These are phyloP conservation scores for Nibea albiflora DNA, from an alignment of 2,113 vertebrate species.

Conservation along the genomic window DNA sequence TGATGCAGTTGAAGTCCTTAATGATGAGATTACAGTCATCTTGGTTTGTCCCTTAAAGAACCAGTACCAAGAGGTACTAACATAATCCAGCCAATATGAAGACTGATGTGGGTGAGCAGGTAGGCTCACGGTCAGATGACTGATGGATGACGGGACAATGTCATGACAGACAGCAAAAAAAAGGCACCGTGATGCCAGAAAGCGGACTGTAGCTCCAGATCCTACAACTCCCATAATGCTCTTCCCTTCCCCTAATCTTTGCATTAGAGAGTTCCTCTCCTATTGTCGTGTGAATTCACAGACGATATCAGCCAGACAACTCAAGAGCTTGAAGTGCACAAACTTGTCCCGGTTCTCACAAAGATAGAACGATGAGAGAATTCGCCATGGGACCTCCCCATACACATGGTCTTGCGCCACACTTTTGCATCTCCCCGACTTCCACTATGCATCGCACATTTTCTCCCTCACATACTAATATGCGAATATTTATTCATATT, in stretches of 20 bases:
- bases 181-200: background rate
- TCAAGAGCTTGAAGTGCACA: background rate
- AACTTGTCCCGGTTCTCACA: slow-evolving; percentile 7
- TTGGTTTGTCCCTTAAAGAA: background rate
- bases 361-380: background rate
- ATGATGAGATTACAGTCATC: too few species aligned
- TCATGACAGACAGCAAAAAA: background rate
- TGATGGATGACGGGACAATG: background rate
- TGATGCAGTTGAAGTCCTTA: background rate
- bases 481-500: slow-evolving; percentile 84
- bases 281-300: background rate
- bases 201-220: too few species aligned
- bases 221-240: too few species aligned
- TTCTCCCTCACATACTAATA: slow-evolving; percentile 69
- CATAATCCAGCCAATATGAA: background rate
- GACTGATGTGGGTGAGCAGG: background rate
- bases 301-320: background rate
- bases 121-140: background rate
- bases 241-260: background rate
- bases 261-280: background rate
- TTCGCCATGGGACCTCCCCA: background rate
- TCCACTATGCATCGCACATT: slow-evolving; percentile 27
- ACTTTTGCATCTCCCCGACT: slow-evolving; percentile 31
- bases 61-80: background rate
- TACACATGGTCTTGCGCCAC: slow-evolving; percentile 35